These are phyloP conservation scores for Oncorhynchus masou DNA, from an alignment of 2,113 vertebrate genomes.

Conservation along the genomic window DNA sequence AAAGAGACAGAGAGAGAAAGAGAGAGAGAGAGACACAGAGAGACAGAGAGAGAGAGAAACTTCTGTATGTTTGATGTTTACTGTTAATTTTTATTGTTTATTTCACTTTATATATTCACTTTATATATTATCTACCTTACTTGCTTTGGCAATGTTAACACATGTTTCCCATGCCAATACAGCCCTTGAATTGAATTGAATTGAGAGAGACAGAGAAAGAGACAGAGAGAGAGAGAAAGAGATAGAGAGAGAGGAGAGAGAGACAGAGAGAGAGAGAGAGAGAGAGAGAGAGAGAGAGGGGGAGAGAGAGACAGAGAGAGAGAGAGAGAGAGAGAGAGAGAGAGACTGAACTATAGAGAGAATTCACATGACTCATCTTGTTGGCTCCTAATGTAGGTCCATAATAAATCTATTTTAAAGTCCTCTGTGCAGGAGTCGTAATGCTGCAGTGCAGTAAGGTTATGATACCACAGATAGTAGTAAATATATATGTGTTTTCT, in stretches of 20 bases:
- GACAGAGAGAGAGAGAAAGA: background rate
- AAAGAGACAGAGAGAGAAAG: background rate
- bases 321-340: background rate
- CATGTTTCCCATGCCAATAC: too few species aligned
- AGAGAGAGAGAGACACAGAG: background rate
- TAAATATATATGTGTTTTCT: too few species aligned
- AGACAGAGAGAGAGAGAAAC: background rate
- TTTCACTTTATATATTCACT: too few species aligned
- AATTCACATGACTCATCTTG: conserved; percentile 26
- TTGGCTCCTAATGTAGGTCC: conserved; percentile 14
- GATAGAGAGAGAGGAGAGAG: background rate
- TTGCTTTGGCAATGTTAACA: too few species aligned
- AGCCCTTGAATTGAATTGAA: too few species aligned
- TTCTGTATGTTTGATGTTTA: too few species aligned
- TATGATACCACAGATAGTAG: background rate
- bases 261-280: background rate
- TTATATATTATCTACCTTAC: too few species aligned
- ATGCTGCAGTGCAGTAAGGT: background rate
- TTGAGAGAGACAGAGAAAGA: background rate
- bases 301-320: background rate
- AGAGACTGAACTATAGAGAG: conserved; percentile 5
- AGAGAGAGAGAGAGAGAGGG: background rate
- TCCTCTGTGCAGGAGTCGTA: conserved; percentile 22
- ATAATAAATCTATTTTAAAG: conserved; percentile 35
- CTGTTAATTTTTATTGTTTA: too few species aligned